phyloP scores from a whole-genome alignment of 2,888 invertebrate genomes.

The Malthinus seriepunctatus region DNA sequence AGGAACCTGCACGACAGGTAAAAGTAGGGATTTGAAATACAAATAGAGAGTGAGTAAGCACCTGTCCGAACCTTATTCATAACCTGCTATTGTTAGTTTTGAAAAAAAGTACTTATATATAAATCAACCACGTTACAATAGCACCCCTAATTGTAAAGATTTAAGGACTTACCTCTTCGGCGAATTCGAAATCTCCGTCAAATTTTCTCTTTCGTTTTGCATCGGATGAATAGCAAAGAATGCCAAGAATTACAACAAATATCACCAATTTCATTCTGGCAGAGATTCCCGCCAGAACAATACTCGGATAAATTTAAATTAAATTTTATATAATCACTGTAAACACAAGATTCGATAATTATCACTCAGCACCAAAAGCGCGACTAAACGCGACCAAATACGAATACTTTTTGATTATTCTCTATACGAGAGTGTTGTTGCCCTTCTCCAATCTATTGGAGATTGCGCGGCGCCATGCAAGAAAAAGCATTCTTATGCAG shows the following conservation, averaged over 20 bases:
- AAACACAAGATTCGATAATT: constrained; percentile 27
- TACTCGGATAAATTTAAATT: constrained; percentile 13
- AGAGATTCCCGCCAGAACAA: constrained; percentile 18
- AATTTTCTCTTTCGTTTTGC: constrained; percentile 71
- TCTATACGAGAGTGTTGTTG: constrained; percentile 39
- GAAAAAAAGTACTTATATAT: constrained; percentile 10
- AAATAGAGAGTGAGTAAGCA: constrained; percentile 25
- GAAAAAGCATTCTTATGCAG: constrained; percentile 35
- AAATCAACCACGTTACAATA: constrained; percentile 10
- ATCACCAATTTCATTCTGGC: constrained; percentile 55
- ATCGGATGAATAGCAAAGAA: constrained; percentile 51
- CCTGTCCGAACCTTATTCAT: constrained; percentile 30
- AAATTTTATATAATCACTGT: constrained; percentile 22
- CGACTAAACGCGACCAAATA: constrained; percentile 44
- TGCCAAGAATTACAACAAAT: constrained; percentile 51
- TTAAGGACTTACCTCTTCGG: constrained; percentile 68
- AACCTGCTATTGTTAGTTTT: constrained; percentile 9
- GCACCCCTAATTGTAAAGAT: constrained; percentile 5
- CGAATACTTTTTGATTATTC: constrained; percentile 51
- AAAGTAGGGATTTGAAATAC: constrained; percentile 33
- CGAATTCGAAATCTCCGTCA: constrained; percentile 78
- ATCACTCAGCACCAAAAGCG: constrained; percentile 35
- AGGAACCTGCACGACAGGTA: constrained; percentile 44
- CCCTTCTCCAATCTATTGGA: constrained; percentile 37
- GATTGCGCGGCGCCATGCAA: constrained; percentile 45